Evolutionary conservation across 2,888 invertebrate genomes (phyloP).

Genomic region (Cordilura impudica): DNA sequence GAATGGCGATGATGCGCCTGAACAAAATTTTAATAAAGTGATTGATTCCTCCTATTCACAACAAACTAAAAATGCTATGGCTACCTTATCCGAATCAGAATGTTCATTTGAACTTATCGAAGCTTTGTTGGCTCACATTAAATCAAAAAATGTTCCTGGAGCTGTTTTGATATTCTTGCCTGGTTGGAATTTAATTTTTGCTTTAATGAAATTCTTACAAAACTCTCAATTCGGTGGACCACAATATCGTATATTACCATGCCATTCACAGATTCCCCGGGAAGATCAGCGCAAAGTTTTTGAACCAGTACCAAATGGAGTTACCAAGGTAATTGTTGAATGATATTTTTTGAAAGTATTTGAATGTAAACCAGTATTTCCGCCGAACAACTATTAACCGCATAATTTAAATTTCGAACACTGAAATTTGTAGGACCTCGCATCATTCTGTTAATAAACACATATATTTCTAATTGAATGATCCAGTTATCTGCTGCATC

Average conservation of each 20-base stretch:
- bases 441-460: no score
- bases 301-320: slow-evolving; percentile 87
- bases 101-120: slow-evolving; percentile 95
- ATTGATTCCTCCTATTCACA: slow-evolving; percentile 79
- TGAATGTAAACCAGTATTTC: no score
- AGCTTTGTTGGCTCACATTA: slow-evolving; percentile 84
- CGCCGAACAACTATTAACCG: no score
- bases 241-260: slow-evolving; percentile 89
- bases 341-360: no score
- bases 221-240: slow-evolving; percentile 85
- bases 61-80: slow-evolving; percentile 85
- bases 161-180: slow-evolving; percentile 96
- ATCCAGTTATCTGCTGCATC: no score
- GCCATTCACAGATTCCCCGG: slow-evolving; percentile 98
- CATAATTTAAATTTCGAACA: no score
- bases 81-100: slow-evolving; percentile 91
- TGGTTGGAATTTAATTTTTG: slow-evolving; percentile 98
- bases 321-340: slow-evolving; percentile 87
- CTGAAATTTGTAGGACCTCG: no score
- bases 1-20: slow-evolving; percentile 82
- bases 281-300: slow-evolving; percentile 97
- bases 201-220: slow-evolving; percentile 90
- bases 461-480: no score
- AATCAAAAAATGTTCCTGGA: slow-evolving; percentile 83
- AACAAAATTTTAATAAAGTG: slow-evolving; percentile 88